Percentiles rank a stretch among this genome's conserved stretches.
phyloP scores from a whole-genome alignment of 2,113 vertebrate genomes.

The Redunca redunca region DNA sequence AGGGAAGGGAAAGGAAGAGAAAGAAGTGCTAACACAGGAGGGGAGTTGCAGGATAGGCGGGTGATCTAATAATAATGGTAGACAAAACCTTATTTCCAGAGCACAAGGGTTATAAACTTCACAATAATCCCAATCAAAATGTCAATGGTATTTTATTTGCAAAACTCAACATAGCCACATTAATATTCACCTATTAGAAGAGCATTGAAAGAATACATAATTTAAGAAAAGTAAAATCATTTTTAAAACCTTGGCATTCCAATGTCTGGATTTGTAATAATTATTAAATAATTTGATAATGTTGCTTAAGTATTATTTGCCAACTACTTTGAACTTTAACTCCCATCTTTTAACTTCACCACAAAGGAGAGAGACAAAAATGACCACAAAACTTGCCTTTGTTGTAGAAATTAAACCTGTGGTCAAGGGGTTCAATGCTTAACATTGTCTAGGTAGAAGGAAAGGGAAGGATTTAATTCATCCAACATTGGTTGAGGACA shows the following conservation, averaged over 20 bases:
- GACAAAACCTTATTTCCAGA: neutral
- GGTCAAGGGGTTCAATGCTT: neutral
- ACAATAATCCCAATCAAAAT: neutral
- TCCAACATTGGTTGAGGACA: neutral
- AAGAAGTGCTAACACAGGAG: neutral
- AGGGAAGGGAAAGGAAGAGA: neutral
- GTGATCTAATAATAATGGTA: neutral
- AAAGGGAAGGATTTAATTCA: neutral
- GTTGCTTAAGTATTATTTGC: neutral
- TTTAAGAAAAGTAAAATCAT: neutral
- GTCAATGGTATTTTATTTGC: neutral
- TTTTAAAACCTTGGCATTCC: neutral
- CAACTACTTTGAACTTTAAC: conserved; percentile 12
- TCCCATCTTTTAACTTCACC: neutral
- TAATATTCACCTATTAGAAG: neutral
- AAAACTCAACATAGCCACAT: neutral
- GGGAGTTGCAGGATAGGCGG: neutral
- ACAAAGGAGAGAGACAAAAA: neutral
- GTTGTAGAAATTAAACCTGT: conserved; percentile 9
- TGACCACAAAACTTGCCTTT: neutral
- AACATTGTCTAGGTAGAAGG: neutral
- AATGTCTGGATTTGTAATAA: conserved; percentile 9
- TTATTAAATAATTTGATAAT: neutral
- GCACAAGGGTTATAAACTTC: conserved; percentile 6
- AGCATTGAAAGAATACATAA: neutral